Conservation (phyloP, 2,797 vertebrate genomes). For the Glyptemys insculpta region DNA sequence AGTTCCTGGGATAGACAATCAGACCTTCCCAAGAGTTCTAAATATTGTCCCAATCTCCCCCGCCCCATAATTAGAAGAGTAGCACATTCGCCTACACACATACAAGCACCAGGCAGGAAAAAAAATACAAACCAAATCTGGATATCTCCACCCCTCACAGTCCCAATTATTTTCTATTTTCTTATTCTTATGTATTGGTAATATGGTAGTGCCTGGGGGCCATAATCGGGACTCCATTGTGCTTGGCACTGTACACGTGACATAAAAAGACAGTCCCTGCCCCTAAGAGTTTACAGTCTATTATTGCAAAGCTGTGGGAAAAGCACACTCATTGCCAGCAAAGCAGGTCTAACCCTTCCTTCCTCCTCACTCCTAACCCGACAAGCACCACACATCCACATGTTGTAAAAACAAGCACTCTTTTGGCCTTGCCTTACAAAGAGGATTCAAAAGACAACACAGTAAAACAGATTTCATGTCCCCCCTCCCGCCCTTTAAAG, state of each 20-base stretch:
- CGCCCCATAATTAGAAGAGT: neutral
- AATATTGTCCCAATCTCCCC: neutral
- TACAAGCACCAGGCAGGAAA: neutral
- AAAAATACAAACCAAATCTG: neutral
- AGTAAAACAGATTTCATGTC: neutral
- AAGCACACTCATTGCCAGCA: neutral
- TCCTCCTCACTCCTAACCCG: neutral
- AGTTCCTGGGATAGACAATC: neutral
- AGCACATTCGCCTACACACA: neutral
- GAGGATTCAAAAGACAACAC: neutral
- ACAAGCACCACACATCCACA: neutral
- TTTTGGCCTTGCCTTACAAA: neutral
- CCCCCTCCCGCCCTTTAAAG: neutral
- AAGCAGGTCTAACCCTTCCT: neutral
- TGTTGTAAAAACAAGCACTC: neutral
- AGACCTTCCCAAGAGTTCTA: neutral
- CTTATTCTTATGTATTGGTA: neutral
- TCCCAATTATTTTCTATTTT: neutral
- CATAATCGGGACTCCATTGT: neutral
- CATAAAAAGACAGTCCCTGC: neutral
- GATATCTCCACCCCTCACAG: neutral
- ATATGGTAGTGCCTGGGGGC: neutral
- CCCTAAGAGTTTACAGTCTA: neutral
- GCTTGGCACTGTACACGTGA: neutral
- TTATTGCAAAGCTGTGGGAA: neutral